Percentiles rank a stretch among this genome's conserved stretches.
Evolutionary conservation across 2,888 invertebrate species (phyloP).

Genomic region (Drosophila greeni): DNA sequence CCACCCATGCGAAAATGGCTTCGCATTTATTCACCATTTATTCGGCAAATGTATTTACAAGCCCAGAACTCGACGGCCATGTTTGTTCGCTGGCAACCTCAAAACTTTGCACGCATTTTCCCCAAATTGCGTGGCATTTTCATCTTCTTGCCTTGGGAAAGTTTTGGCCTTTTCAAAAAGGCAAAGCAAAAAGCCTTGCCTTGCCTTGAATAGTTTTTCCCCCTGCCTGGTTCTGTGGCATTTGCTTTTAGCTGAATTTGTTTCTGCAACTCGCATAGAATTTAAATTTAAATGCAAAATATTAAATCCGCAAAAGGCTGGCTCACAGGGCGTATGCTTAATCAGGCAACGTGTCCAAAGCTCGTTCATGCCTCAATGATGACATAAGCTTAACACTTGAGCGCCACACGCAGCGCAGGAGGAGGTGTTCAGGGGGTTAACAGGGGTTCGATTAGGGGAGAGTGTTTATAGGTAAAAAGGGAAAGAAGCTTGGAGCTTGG

Average conservation of each 20-base stretch:
- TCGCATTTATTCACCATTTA: constrained; percentile 65
- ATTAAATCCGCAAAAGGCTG: constrained; percentile 34
- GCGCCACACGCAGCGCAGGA: constrained; percentile 32
- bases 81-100: constrained; percentile 67
- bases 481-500: not conserved
- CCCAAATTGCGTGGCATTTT: constrained; percentile 64
- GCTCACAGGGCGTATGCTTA: constrained; percentile 50
- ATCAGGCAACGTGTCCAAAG: constrained; percentile 59
- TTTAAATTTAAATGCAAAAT: constrained; percentile 47
- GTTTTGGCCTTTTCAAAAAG: constrained; percentile 60
- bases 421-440: constrained; percentile 5
- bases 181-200: not conserved
- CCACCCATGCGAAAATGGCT: constrained; percentile 50
- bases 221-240: constrained; percentile 53
- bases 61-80: constrained; percentile 51
- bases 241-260: constrained; percentile 67
- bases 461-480: not conserved
- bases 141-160: constrained; percentile 46
- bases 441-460: not conserved
- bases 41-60: constrained; percentile 72
- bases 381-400: constrained; percentile 69
- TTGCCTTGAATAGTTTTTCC: constrained; percentile 56
- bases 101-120: constrained; percentile 68
- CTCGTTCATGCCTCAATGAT: constrained; percentile 70
- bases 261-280: not conserved